phyloP scores from a whole-genome alignment of 1,140 invertebrate species.

The Drosophila triauraria region DNA sequence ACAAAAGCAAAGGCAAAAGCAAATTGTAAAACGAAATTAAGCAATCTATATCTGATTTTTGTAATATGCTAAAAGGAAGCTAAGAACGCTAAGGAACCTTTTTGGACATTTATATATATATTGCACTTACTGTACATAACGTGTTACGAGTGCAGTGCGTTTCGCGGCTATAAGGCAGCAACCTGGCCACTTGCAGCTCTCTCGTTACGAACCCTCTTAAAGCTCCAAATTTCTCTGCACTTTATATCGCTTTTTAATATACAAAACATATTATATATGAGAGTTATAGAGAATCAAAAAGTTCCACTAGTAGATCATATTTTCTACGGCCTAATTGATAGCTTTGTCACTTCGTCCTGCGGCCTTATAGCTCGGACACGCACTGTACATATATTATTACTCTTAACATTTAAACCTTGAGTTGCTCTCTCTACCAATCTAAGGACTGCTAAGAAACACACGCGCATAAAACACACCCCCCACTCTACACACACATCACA shows the following conservation, averaged over 20 bases:
- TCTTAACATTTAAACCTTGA: constrained; percentile 13
- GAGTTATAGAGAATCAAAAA: constrained; percentile 10
- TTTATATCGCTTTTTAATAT: constrained; percentile 2
- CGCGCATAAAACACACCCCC: not conserved
- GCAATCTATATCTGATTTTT: constrained; percentile 51
- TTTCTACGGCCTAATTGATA: constrained; percentile 19
- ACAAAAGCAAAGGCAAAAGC: constrained; percentile 29
- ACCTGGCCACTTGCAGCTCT: not conserved
- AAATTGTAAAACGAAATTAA: constrained; percentile 46
- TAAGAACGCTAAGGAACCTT: not conserved
- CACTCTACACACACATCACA: constrained; percentile 13
- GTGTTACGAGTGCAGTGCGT: constrained; percentile 41
- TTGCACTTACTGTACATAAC: constrained; percentile 49
- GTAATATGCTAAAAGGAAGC: constrained; percentile 14
- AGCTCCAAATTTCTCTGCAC: not conserved
- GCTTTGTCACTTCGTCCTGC: constrained; percentile 10
- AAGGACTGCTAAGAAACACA: constrained; percentile 35
- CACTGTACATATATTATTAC: constrained; percentile 22
- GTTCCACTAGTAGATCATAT: constrained; percentile 12
- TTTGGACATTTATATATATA: constrained; percentile 24
- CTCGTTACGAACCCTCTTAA: not conserved
- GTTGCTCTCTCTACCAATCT: constrained; percentile 32
- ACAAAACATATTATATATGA: not conserved
- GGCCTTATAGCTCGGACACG: not conserved
- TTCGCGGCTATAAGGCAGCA: constrained; percentile 15